Conservation (phyloP, 2,888 invertebrate genomes). For the Cheilosia impressa region DNA sequence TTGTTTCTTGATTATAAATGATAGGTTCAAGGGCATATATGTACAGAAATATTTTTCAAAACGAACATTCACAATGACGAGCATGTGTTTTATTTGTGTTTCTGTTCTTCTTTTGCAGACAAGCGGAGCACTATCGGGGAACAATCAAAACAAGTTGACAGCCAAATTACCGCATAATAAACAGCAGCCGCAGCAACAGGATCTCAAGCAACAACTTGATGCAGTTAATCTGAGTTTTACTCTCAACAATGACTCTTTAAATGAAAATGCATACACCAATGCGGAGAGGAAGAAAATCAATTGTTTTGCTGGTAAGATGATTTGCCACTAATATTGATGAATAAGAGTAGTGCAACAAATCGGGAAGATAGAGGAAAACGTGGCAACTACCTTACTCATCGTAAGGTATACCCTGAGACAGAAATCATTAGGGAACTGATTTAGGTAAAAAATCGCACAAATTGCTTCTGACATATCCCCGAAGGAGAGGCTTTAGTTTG, state of each 20-base stretch:
- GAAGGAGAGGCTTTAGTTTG: too few species aligned
- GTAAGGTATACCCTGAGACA: too few species aligned
- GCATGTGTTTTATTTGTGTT: slow-evolving; percentile 49
- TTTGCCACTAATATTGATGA: too few species aligned
- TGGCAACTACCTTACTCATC: too few species aligned
- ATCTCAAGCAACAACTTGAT: slow-evolving; percentile 50
- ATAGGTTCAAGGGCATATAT: slow-evolving; percentile 48
- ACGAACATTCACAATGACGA: slow-evolving; percentile 25
- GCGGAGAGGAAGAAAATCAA: slow-evolving; percentile 39
- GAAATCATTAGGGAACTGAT: too few species aligned
- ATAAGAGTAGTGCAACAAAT: too few species aligned
- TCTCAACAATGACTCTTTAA: slow-evolving; percentile 41
- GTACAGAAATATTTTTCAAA: slow-evolving; percentile 9
- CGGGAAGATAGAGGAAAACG: too few species aligned
- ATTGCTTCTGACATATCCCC: too few species aligned
- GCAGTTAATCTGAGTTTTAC: slow-evolving; percentile 33
- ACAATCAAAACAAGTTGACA: slow-evolving; percentile 74
- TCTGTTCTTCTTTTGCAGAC: slow-evolving; percentile 76
- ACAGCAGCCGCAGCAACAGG: slow-evolving; percentile 68
- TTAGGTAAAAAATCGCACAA: too few species aligned
- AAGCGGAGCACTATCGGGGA: slow-evolving; percentile 75
- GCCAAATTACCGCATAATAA: slow-evolving; percentile 76
- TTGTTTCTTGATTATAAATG: slow-evolving; percentile 31
- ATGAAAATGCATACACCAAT: slow-evolving; percentile 46
- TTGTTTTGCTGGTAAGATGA: slow-evolving; percentile 50